These are phyloP conservation scores for Molossus alvarezi DNA, from an alignment of 2,797 vertebrate genomes.

Conservation along the genomic window DNA sequence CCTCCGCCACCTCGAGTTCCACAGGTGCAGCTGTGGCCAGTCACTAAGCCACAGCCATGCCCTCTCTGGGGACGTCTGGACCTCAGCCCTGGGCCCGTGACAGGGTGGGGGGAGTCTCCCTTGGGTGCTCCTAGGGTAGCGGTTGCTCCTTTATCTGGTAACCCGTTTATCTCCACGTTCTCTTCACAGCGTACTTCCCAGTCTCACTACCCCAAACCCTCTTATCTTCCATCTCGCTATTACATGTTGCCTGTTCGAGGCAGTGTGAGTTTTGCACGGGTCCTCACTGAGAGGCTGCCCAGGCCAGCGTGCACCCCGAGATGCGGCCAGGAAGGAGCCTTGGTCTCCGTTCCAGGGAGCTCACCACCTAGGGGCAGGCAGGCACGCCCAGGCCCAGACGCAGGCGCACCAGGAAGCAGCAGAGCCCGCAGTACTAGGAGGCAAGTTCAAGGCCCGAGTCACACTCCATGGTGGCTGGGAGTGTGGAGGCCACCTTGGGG, in stretches of 20 bases:
- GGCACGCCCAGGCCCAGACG: neutral
- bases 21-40: no score
- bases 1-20: rapidly evolving
- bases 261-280: no score
- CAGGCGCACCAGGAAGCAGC: rapidly evolving
- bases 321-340: rapidly evolving
- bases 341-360: neutral
- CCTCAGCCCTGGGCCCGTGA: rapidly evolving
- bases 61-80: rapidly evolving
- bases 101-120: neutral
- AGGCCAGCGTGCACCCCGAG: rapidly evolving
- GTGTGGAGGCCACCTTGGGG: rapidly evolving
- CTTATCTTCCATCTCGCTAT: rapidly evolving
- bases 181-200: neutral
- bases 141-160: neutral
- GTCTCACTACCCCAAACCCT: no score
- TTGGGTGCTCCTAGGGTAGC: neutral
- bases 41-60: neutral
- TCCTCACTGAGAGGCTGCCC: neutral
- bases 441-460: neutral
- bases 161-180: neutral
- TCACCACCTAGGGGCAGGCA: neutral
- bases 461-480: rapidly evolving
- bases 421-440: rapidly evolving
- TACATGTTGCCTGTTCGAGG: neutral